A percentile compares a stretch with the other conserved stretches of the same genome.
Conservation (phyloP, 2,888 invertebrate species). For the Stenodema calcarata region DNA sequence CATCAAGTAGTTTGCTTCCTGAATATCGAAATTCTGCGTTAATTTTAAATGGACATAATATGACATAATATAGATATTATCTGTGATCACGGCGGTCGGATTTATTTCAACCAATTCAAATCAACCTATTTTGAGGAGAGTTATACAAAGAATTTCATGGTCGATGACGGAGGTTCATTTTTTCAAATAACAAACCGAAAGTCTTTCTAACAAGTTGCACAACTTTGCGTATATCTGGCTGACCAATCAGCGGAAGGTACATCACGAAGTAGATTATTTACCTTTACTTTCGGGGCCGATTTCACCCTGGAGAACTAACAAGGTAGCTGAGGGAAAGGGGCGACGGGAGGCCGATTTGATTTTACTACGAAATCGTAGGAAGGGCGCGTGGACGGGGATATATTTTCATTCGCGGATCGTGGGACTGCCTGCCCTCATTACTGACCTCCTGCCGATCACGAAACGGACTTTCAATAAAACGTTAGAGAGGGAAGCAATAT, state of each 20-base stretch:
- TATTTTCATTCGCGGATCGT: slow-evolving; percentile 39
- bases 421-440: slow-evolving; percentile 31
- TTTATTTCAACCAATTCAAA: no score
- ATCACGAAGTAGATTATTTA: not conserved
- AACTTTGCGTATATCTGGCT: no score
- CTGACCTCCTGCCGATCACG: slow-evolving; percentile 46
- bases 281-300: not conserved
- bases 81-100: no score
- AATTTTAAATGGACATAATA: no score
- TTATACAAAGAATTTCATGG: no score
- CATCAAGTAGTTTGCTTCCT: no score
- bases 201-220: no score
- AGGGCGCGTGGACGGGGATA: not conserved
- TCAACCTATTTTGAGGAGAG: no score
- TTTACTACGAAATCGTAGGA: not conserved
- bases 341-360: not conserved
- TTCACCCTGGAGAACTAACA: not conserved
- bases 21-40: no score
- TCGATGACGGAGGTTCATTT: no score
- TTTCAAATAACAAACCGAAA: no score
- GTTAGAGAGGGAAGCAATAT: slow-evolving; percentile 30
- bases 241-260: not conserved
- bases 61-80: no score
- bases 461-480: slow-evolving; percentile 27
- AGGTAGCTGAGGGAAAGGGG: not conserved